These are phyloP conservation scores for Datnioides undecimradiatus DNA, from an alignment of 2,113 vertebrate species.

Conservation along the genomic window DNA sequence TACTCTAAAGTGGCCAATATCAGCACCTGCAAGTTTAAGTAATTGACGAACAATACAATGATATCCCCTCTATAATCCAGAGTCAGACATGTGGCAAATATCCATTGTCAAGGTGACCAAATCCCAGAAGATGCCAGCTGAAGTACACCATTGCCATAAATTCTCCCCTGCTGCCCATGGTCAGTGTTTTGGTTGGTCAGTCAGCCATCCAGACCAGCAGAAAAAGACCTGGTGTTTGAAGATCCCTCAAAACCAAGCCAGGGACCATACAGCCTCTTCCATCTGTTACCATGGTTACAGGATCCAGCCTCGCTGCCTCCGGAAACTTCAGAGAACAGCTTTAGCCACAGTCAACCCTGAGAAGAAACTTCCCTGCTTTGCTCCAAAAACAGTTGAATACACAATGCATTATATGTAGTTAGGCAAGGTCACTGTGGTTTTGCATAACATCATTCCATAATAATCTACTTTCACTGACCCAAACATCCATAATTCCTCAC, in stretches of 20 bases:
- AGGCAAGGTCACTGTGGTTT: neutral
- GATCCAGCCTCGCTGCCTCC: slow-evolving; percentile 41
- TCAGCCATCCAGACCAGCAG: neutral
- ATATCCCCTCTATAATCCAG: neutral
- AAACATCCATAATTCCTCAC: neutral
- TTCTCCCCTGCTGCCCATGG: neutral
- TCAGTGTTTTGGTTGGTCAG: neutral
- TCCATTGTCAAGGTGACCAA: neutral
- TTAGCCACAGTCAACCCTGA: slow-evolving; percentile 13
- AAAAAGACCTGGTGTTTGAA: slow-evolving; percentile 38
- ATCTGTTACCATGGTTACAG: slow-evolving; percentile 57
- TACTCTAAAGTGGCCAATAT: neutral
- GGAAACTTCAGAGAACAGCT: slow-evolving; percentile 33
- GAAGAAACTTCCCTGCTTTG: slow-evolving; percentile 1
- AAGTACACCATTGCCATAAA: neutral
- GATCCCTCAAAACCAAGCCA: slow-evolving; percentile 20
- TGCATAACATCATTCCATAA: neutral
- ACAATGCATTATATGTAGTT: neutral
- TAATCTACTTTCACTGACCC: neutral
- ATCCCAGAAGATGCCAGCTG: neutral
- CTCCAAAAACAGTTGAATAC: neutral
- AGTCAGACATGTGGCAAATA: neutral
- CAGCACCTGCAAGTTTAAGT: neutral
- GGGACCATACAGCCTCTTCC: slow-evolving; percentile 23
- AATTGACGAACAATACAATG: neutral